Evolutionary conservation across 2,888 invertebrate genomes (phyloP), one percentile per base, ranked within the genome.

Genomic region (Cosmorhoe ocellata): DNA sequence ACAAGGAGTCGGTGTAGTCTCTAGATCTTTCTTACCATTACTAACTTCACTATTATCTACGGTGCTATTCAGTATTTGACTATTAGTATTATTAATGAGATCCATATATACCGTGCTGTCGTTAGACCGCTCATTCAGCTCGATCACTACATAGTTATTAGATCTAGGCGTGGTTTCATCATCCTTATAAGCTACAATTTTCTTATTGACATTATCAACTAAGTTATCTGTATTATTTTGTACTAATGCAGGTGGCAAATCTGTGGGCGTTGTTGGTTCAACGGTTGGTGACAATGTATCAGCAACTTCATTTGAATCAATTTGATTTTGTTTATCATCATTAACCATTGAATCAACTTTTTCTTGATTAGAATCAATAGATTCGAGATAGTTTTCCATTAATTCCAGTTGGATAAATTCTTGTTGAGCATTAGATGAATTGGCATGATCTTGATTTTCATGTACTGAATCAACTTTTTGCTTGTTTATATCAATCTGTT

Each of bases 231-330:
- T 56, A 60, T 68, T 67, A 76, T 64, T 84, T 86, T 86, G 85
- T 85, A 85, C 84, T 84, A 61, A 71, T 67, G 78, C 81, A 84
- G 82, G 79, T 74, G 74, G 69, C 71, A 71, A 69, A 60, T 63
- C 58, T 58, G 54, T 54, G 46, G 59, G 61, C 58, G 55, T 51
- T 55, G 60, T 64, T 42, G 64, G 56, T 57, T 66, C 55, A 32
- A 59, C 51, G 61, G 66, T 65, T 56, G 54, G 40, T 39, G 43
- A 46, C 55, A 50, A 56, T 52, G 51, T 48, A 44, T 61, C 56
- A 48, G 43, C 47, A 45, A 38, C 49, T 13, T 31, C 18, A 14
- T 12, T 43, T 22, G 31, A 22, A 32, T 33, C 32, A 27, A 32
- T 26, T 7, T 11, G 11, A 22, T 40, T 13, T 3, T 62, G 47